phyloP scores from a whole-genome alignment of 2,113 vertebrate genomes.

The Cheilinus undulatus region DNA sequence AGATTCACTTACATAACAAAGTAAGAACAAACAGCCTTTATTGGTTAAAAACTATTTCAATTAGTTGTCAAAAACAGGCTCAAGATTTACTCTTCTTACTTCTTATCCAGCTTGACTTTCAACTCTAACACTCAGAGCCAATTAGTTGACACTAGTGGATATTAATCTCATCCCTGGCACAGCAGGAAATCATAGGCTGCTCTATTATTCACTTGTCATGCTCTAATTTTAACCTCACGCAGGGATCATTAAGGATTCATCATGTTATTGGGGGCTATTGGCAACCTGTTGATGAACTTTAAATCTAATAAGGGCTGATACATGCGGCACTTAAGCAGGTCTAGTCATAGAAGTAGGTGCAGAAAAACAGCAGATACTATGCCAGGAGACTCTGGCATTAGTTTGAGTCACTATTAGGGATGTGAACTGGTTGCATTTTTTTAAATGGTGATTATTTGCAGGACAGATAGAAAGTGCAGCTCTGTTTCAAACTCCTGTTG shows the following conservation, averaged over 20 bases:
- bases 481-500: too few species aligned
- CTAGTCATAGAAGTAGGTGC: conserved; percentile 13
- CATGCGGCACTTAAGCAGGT: conserved; percentile 16
- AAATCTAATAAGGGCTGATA: conserved; percentile 35
- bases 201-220: conserved; percentile 55
- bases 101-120: conserved; percentile 31
- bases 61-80: background rate
- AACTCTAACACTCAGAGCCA: conserved; percentile 44
- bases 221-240: conserved; percentile 45
- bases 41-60: conserved; percentile 1
- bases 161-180: conserved; percentile 54
- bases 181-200: conserved; percentile 45
- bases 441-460: too few species aligned
- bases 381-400: background rate
- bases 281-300: conserved; percentile 56
- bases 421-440: too few species aligned
- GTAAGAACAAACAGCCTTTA: background rate
- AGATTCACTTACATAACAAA: background rate
- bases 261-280: conserved; percentile 50
- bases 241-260: conserved; percentile 60
- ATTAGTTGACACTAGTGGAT: conserved; percentile 63
- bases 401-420: too few species aligned
- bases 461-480: too few species aligned
- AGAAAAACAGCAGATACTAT: background rate
- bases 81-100: conserved; percentile 4